Percentiles rank a stretch among this genome's conserved stretches.
These are phyloP conservation scores for Regulus satrapa DNA, from an alignment of 2,113 vertebrate species.

Conservation along the genomic window DNA sequence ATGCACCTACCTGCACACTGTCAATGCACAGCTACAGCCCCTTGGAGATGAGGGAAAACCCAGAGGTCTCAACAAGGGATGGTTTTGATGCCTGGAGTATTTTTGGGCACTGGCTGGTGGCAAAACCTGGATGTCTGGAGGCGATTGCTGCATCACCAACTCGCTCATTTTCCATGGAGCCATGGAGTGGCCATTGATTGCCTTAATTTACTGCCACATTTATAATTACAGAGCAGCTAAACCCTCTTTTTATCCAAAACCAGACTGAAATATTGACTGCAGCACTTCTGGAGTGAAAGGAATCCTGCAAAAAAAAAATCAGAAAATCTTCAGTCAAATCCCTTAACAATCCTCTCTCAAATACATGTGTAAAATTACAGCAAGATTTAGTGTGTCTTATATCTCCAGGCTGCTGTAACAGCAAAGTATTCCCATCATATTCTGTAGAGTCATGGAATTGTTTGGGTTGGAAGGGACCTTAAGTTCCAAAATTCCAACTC, in stretches of 20 bases:
- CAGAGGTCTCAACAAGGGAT: neutral
- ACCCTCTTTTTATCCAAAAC: neutral
- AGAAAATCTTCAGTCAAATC: neutral
- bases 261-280: neutral
- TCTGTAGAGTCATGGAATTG: neutral
- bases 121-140: neutral
- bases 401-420: neutral
- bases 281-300: neutral
- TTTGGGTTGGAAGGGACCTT: neutral
- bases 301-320: neutral
- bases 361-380: neutral
- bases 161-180: neutral
- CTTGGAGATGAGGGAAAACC: neutral
- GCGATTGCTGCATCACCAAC: neutral
- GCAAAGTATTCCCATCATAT: neutral
- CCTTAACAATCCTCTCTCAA: neutral
- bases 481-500: neutral
- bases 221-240: neutral
- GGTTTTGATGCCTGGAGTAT: neutral
- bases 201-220: neutral
- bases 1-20: neutral
- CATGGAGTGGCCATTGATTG: neutral
- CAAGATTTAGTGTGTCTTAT: neutral
- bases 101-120: neutral
- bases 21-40: rapidly evolving